A percentile compares a stretch with the other conserved stretches of the same genome.
These are phyloP conservation scores for Liparis tanakae DNA, from an alignment of 2,797 vertebrate species.

Conservation along the genomic window DNA sequence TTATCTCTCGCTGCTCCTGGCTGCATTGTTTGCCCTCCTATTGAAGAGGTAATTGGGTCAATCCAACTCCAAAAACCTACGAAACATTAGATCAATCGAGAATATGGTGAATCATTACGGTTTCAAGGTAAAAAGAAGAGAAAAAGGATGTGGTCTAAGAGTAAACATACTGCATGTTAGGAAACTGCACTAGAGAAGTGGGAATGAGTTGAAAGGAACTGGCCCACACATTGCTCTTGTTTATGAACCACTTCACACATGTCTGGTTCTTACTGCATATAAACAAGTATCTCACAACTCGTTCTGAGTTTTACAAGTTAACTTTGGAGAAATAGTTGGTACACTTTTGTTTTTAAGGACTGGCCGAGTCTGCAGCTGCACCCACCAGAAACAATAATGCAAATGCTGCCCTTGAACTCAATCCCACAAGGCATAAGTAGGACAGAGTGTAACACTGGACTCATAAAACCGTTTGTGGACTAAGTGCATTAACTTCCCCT, in stretches of 20 bases:
- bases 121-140: slow-evolving; percentile 13
- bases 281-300: slow-evolving; percentile 8
- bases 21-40: slow-evolving; percentile 17
- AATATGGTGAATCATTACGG: slow-evolving; percentile 36
- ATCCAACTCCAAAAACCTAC: background rate
- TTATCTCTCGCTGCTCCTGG: slow-evolving; percentile 1
- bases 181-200: slow-evolving; percentile 3
- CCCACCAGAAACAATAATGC: slow-evolving; percentile 6
- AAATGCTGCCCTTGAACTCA: slow-evolving; percentile 27
- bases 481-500: slow-evolving; percentile 68
- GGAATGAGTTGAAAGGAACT: background rate
- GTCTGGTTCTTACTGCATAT: background rate
- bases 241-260: background rate
- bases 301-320: background rate
- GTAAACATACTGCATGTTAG: slow-evolving; percentile 32
- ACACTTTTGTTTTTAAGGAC: background rate
- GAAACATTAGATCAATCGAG: background rate
- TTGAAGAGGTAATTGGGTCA: slow-evolving; percentile 34
- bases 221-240: no score
- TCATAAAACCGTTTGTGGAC: slow-evolving; percentile 40
- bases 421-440: slow-evolving; percentile 25
- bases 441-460: slow-evolving; percentile 30
- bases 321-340: slow-evolving; percentile 2
- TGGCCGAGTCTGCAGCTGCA: background rate
- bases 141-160: slow-evolving; percentile 20